Base-by-base conservation (phyloP, 2,797 vertebrate species). In the Nasua narica region DNA sequence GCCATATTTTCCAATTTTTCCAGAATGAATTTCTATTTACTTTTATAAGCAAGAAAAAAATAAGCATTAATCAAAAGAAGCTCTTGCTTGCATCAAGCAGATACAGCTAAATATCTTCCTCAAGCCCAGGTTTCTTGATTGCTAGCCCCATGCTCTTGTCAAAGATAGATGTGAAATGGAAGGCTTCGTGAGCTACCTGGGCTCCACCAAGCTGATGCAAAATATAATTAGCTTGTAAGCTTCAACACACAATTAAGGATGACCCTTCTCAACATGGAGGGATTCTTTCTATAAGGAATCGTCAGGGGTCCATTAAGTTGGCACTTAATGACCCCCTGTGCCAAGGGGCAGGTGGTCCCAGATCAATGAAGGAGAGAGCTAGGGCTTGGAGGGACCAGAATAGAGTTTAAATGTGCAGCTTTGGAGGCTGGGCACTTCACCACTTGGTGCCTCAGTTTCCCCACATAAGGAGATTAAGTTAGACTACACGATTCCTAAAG, bases 271-370 rank as follows among this genome's bases (percentile, higher is more conserved):
- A 0, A 21, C 50, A 7, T 2, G 13, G 10, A 18, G 46, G 56
- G 23, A 29, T 52, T 18, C 25, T 77, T 70, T 18, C 25, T 0
- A 11, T 27, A 48, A 43, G 87, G 19, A 37, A 35, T 19, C 32
- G 25, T 48, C 37, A 37, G 21, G 9, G 12, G 27, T 0, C 0
- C 6, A 2, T 12, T 2, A 50, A 23, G 48, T 35, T 3, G 18
- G 19, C 3, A 21, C 40, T 40, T 40, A 40, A 40, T 40, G 40
- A 40, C 6, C 40, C 6, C 40, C 40, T 40, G 40, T 40, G 40
- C 40, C 15, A 21, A 0, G 25, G 21, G 0, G 12, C 0, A 18
- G 16, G 27, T 13, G 43, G 40, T 50, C 32, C 12, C 9, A 8
- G 76, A 25, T 12, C 67, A 60, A 0, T 13, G 4, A 6, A 72